phyloP scores from a whole-genome alignment of 2,113 vertebrate genomes.

The Prunella himalayana region DNA sequence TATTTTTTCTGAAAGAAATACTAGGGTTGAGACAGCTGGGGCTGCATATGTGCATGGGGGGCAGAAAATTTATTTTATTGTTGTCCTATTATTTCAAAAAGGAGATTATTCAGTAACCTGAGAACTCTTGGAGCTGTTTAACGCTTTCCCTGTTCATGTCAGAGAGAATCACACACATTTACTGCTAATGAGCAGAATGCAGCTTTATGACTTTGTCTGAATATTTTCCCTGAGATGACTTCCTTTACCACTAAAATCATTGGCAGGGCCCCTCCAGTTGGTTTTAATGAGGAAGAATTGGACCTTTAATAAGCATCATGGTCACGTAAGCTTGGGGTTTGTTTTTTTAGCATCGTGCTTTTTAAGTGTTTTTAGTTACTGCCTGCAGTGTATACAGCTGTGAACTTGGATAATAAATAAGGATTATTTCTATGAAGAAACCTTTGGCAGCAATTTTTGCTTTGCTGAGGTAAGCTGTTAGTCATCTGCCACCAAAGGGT shows the following conservation, averaged over 20 bases:
- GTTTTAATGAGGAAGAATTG: constrained; percentile 25
- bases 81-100: neutral
- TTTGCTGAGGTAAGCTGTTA: constrained; percentile 67
- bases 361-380: constrained; percentile 65
- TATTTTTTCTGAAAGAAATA: neutral
- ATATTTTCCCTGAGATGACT: constrained; percentile 11
- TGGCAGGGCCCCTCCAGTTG: neutral
- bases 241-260: neutral
- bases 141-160: neutral
- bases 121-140: constrained; percentile 20
- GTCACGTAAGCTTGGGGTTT: constrained; percentile 39
- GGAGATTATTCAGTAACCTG: constrained; percentile 16
- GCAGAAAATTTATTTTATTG: constrained; percentile 1
- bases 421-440: constrained; percentile 61
- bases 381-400: constrained; percentile 59
- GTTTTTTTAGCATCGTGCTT: constrained; percentile 38
- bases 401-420: constrained; percentile 71
- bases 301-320: constrained; percentile 45
- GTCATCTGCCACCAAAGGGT: constrained; percentile 65
- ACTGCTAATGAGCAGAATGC: constrained; percentile 32
- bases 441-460: constrained; percentile 63
- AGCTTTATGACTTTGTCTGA: constrained; percentile 43
- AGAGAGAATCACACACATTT: constrained; percentile 26
- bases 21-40: neutral
- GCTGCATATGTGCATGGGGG: neutral